These are phyloP conservation scores for Malurus melanocephalus DNA, from an alignment of 2,113 vertebrate genomes.

Conservation along the genomic window DNA sequence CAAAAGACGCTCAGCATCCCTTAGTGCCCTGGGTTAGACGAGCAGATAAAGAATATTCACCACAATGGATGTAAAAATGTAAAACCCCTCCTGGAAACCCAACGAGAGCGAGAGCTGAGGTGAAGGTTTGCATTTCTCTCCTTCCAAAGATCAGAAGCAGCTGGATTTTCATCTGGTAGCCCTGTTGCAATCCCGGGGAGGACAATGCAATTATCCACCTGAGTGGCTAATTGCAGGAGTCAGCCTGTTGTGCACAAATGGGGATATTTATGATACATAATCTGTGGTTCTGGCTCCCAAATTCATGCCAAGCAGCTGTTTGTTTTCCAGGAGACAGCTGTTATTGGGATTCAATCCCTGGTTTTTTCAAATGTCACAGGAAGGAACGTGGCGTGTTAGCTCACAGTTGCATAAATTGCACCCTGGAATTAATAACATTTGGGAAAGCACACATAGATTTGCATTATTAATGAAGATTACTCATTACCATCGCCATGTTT, in stretches of 20 bases:
- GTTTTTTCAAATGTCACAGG: conserved; percentile 50
- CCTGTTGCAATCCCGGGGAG: not conserved
- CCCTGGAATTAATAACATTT: conserved; percentile 27
- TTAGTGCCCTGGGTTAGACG: not conserved
- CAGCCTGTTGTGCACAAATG: not conserved
- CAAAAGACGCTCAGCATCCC: not conserved
- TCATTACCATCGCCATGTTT: not conserved
- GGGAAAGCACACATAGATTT: conserved; percentile 6
- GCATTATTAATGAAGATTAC: conserved; percentile 23
- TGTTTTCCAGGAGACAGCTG: conserved; percentile 18
- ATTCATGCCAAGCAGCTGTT: not conserved
- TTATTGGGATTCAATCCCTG: conserved; percentile 28
- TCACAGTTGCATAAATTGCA: not conserved
- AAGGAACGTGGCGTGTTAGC: not conserved
- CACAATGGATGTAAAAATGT: not conserved
- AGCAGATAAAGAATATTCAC: not conserved
- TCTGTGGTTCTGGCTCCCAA: not conserved
- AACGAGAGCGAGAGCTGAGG: not conserved
- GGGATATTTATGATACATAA: not conserved
- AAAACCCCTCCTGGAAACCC: not conserved
- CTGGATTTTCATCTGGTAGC: conserved; percentile 32
- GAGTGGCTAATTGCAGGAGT: conserved; percentile 3
- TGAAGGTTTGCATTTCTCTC: not conserved
- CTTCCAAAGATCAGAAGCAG: not conserved
- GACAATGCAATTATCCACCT: conserved; percentile 25